Evolutionary conservation across 2,797 vertebrate species (phyloP).

Genomic region (Cetoscarus ocellatus): DNA sequence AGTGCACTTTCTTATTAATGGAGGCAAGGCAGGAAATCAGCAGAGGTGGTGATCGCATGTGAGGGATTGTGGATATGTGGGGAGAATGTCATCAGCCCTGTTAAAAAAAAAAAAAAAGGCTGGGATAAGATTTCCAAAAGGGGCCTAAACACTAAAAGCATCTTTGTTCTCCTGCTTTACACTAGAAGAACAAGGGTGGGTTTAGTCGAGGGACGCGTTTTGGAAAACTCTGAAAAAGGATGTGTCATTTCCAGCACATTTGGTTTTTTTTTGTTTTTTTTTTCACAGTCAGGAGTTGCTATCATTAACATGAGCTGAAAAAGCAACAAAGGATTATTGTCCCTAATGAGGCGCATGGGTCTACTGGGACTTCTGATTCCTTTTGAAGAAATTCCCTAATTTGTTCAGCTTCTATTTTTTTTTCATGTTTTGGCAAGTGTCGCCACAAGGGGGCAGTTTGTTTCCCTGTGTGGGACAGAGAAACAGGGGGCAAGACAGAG

Average conservation of each 20-base stretch:
- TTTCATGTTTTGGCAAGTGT: conserved; percentile 35
- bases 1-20: conserved; percentile 81
- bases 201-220: conserved; percentile 45
- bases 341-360: conserved; percentile 53
- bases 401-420: conserved; percentile 25
- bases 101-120: conserved; percentile 21
- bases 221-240: conserved; percentile 34
- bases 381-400: conserved; percentile 47
- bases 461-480: conserved; percentile 65
- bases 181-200: conserved; percentile 43
- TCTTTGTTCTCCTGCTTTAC: conserved; percentile 57
- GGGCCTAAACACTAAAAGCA: conserved; percentile 53
- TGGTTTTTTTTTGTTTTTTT: too few species aligned
- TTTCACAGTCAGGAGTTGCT: conserved; percentile 20
- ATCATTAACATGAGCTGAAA: conserved; percentile 48
- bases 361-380: conserved; percentile 52
- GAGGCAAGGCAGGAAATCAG: conserved; percentile 77
- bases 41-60: conserved; percentile 61
- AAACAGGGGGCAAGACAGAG: conserved; percentile 31
- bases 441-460: conserved; percentile 84
- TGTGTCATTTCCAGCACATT: conserved; percentile 34
- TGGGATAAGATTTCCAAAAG: conserved; percentile 59
- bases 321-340: conserved; percentile 60
- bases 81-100: conserved; percentile 34
- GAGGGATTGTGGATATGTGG: conserved; percentile 41